Evolutionary conservation across 2,797 vertebrate genomes (phyloP), one percentile per base, ranked within the genome.

Genomic region (Moxostoma hubbsi): DNA sequence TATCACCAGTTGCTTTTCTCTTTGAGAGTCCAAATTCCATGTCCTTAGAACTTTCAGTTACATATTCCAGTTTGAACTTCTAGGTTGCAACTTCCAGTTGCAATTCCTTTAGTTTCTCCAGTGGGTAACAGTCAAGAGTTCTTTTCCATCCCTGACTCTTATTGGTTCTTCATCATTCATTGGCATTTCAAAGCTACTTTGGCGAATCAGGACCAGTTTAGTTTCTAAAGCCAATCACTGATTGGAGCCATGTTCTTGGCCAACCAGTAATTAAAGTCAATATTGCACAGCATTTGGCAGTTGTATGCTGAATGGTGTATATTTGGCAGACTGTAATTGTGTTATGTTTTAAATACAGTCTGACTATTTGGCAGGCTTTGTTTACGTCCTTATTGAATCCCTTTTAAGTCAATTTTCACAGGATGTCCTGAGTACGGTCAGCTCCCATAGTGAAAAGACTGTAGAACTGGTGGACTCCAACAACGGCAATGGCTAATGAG

Each of bases 201-300:
- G 47, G 16, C 12, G 13, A 64, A 62, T 6, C 1, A 43, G 59
- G 24, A 11, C 59, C 10, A 24, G 36, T 36, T 36, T 2, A 36
- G 47, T 15, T 46, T 49, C 57, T n/a, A 57, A 77, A 64, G 57
- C 43, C 6, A 46, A 78, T 3, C 51, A 64, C 68, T 51, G 36
- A 10, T 57, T n/a, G 36, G 36, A 36, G 36, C 36, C 36, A 36
- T 3, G 36, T 36, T 36, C 36, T 36, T 36, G 65, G 16, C 45
- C 11, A 71, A 66, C 16, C 62, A 46, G 15, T 43, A 58, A 53
- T 63, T 76, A 6, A 47, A 73, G 70, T 80, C 68, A 63, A 66
- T 65, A 80, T 77, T 68, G 64, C 69, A 82, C 61, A 73, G 24
- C 65, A 78, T 83, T 81, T 83, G 81, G 71, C 75, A 75, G 70